Evolutionary conservation across 2,113 vertebrate species (phyloP), one percentile per base, ranked within the genome.

Genomic region (Thamnaconus septentrionalis): DNA sequence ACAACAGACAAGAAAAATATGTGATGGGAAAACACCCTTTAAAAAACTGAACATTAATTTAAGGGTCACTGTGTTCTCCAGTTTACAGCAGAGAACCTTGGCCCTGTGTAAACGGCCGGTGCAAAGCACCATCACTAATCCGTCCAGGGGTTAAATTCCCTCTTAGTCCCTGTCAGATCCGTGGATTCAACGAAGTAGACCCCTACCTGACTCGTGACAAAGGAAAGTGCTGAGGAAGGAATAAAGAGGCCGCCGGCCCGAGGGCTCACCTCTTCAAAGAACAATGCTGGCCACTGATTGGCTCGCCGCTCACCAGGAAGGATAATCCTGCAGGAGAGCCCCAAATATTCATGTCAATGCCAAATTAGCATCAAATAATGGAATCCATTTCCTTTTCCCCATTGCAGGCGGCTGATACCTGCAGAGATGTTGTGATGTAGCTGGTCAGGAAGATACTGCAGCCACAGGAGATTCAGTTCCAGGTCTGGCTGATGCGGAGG

Each of bases 361-460:
- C 12, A 64, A 70, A 85, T 87, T 87, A 79, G 69, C 71, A 83
- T 82, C 63, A 56, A 65, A 80, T 81, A 83, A 82, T 80, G 52
- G 59, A 63, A 54, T 73, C 75, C 61, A 12, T 82, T 84, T 88
- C 82, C 86, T 79, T 48, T 68, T 61, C 75, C 41, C 44, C 60
- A 65, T 66, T 45, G 5, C 46, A 40, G 69, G 59, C 71, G 80
- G 75, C 63, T 66, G 71, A 1, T 3, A 64, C 78, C 84, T 81
- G 79, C 18, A 71, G 80, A 81, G 81, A 67, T 12, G 54, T 61
- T 10, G 75, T 80, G 59, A 77, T 77, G 71, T 59, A 67, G 69
- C 43, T 4, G 18, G 18, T 31, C 18, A 31, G 18, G 18, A 31
- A 31, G 18, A 31, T 31, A 31, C 18, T 62, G 7, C 47, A 41